Conservation (phyloP, 2,113 vertebrate species). For the Tragelaphus buxtoni region DNA sequence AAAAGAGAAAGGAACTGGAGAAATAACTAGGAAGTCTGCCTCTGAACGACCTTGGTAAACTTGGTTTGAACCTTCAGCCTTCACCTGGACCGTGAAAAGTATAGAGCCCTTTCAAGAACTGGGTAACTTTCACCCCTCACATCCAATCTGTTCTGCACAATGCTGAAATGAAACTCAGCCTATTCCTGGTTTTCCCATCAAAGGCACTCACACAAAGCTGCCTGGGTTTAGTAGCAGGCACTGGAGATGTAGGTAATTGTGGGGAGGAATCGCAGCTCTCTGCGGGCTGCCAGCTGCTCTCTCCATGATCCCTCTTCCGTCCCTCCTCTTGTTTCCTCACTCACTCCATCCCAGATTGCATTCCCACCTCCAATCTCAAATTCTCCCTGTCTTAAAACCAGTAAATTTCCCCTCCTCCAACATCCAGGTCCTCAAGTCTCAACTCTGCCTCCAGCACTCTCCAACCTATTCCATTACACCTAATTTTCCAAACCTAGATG, state of each 20-base stretch:
- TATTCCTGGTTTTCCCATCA: not conserved
- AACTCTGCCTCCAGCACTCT: not conserved
- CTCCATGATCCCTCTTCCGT: not conserved
- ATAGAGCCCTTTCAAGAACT: not conserved
- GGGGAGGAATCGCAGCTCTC: not conserved
- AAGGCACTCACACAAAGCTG: not conserved
- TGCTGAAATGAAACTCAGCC: not conserved
- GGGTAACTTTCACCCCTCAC: not conserved
- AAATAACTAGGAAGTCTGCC: not conserved
- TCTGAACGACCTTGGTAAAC: not conserved
- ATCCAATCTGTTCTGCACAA: not conserved
- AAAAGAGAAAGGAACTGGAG: not conserved
- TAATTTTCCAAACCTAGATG: not conserved
- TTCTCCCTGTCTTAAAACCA: not conserved
- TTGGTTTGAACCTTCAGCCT: not conserved
- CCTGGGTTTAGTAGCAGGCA: not conserved
- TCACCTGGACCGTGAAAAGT: not conserved
- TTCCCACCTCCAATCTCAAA: not conserved
- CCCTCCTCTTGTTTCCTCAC: not conserved
- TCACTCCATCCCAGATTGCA: not conserved
- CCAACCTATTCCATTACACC: not conserved
- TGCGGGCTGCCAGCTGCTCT: not conserved
- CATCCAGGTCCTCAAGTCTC: not conserved
- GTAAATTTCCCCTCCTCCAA: not conserved
- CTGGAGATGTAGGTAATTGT: not conserved